These are phyloP conservation scores for Bursaphelenchus mucronatus DNA, from an alignment of 1,140 invertebrate genomes.

Conservation along the genomic window DNA sequence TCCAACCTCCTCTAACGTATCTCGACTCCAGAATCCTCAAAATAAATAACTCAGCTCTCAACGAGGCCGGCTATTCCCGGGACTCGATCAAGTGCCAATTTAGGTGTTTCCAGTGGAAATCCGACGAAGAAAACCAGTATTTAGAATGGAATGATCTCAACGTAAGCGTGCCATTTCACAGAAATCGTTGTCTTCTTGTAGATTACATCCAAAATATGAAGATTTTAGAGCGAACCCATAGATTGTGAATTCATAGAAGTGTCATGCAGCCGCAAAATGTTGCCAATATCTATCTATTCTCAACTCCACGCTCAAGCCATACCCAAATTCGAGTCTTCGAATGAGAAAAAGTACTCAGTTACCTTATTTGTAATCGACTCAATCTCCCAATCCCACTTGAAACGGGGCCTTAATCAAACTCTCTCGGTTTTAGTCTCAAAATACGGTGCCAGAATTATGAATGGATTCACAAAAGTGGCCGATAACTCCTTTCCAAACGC, in stretches of 20 bases:
- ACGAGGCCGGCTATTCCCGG: slow-evolving; percentile 25
- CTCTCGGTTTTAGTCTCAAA: slow-evolving; percentile 33
- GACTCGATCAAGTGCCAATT: slow-evolving; percentile 34
- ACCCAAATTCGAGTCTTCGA: slow-evolving; percentile 13
- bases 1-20: slow-evolving; percentile 41
- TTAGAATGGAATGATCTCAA: slow-evolving; percentile 32
- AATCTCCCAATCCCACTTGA: slow-evolving; percentile 48
- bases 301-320: slow-evolving; percentile 38
- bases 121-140: slow-evolving; percentile 41
- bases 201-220: neutral
- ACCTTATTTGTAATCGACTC: slow-evolving; percentile 48
- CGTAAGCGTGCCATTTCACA: slow-evolving; percentile 18
- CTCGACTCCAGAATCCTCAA: slow-evolving; percentile 9
- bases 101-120: slow-evolving; percentile 43
- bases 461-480: slow-evolving; percentile 52
- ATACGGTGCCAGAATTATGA: slow-evolving; percentile 44
- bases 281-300: slow-evolving; percentile 20
- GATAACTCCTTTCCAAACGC: slow-evolving; percentile 57
- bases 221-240: slow-evolving; percentile 35
- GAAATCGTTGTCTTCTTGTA: slow-evolving; percentile 3
- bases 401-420: slow-evolving; percentile 41
- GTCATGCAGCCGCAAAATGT: slow-evolving; percentile 29
- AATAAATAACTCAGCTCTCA: slow-evolving; percentile 26
- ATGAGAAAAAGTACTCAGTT: slow-evolving; percentile 15
- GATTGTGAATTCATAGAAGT: slow-evolving; percentile 51